Conservation (phyloP, 2,113 vertebrate species). For the Mormyrus iriodes region DNA sequence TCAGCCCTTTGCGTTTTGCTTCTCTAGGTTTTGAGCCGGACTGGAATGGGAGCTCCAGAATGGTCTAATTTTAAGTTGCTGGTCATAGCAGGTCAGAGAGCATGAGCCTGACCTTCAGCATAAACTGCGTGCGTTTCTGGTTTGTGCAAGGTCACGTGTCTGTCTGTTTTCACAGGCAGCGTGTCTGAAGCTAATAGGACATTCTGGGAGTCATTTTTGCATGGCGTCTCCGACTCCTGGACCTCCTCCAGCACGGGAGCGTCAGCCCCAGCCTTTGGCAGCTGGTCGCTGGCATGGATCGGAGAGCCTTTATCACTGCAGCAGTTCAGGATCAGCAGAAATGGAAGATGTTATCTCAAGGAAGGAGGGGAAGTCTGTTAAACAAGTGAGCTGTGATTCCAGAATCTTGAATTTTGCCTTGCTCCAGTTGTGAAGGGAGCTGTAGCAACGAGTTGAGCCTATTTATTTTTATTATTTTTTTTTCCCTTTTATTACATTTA, state of each 20-base stretch:
- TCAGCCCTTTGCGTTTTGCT: neutral
- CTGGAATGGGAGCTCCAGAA: neutral
- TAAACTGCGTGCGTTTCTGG: neutral
- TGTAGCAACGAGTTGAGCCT: neutral
- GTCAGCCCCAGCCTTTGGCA: neutral
- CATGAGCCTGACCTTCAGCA: neutral
- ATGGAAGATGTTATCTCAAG: neutral
- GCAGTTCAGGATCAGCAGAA: neutral
- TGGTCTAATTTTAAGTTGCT: neutral
- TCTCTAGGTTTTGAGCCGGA: neutral
- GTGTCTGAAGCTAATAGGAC: neutral
- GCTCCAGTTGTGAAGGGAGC: neutral
- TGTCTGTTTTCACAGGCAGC: neutral
- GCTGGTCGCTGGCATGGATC: neutral
- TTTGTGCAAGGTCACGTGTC: neutral
- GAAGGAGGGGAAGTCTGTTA: neutral
- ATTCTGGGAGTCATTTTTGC: neutral
- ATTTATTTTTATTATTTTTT: too few species aligned
- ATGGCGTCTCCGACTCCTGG: neutral
- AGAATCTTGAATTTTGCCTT: neutral
- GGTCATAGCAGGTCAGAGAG: neutral
- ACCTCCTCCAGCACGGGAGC: neutral
- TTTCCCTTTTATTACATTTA: neutral
- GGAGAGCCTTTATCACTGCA: neutral
- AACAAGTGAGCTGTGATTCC: neutral